These are phyloP conservation scores for Pteropus rufus DNA, from an alignment of 2,797 vertebrate species.

Conservation along the genomic window DNA sequence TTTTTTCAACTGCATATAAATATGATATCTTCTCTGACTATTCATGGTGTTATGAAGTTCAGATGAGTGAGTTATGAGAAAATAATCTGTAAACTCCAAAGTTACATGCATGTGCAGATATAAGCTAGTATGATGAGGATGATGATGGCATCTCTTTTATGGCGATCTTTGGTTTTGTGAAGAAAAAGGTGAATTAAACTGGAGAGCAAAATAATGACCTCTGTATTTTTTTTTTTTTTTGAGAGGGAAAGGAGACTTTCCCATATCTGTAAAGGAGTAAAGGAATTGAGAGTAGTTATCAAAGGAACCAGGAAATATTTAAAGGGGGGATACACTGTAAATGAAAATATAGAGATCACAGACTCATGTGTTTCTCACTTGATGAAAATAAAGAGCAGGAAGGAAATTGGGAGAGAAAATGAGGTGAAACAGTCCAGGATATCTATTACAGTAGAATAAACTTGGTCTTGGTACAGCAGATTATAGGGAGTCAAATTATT, in stretches of 20 bases:
- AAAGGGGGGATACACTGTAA: not conserved
- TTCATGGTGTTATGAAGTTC: not conserved
- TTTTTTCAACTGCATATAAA: not conserved
- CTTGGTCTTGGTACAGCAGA: not conserved
- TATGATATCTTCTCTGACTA: not conserved
- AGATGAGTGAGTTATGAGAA: not conserved
- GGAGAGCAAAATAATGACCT: not conserved
- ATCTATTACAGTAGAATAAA: not conserved
- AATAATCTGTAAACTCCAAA: not conserved
- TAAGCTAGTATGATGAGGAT: not conserved
- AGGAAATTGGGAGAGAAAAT: not conserved
- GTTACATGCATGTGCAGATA: not conserved
- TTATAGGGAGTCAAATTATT: not conserved
- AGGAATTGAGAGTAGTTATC: not conserved
- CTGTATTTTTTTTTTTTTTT: not conserved
- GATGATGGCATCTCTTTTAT: not conserved
- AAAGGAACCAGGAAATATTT: not conserved
- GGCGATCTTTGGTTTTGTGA: not conserved
- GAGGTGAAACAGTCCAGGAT: not conserved
- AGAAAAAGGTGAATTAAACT: not conserved
- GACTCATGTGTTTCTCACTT: not conserved
- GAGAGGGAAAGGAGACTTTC: not conserved
- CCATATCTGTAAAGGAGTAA: not conserved
- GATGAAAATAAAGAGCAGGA: not conserved
- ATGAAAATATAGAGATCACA: not conserved